Evolutionary conservation across 2,113 vertebrate species (phyloP).

Genomic region (Brachypteracias leptosomus): DNA sequence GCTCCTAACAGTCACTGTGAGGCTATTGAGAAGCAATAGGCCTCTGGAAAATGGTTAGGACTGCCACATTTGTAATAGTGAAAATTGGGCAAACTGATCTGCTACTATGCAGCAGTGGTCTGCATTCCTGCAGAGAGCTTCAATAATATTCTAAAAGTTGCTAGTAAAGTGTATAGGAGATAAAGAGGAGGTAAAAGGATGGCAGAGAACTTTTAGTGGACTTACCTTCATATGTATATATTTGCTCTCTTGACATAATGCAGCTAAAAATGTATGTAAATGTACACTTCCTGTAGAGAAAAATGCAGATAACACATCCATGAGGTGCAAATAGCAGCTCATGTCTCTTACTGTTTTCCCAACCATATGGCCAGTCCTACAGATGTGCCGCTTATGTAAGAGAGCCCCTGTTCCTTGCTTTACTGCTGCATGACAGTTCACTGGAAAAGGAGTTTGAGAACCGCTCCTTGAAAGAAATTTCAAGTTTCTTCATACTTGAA

Average conservation of each 20-base stretch:
- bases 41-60: not conserved
- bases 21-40: not conserved
- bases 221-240: not conserved
- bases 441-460: not conserved
- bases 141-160: not conserved
- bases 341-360: not conserved
- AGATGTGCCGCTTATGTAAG: not conserved
- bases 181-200: not conserved
- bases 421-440: not conserved
- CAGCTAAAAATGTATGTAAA: not conserved
- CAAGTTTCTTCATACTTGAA: not conserved
- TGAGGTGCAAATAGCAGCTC: not conserved
- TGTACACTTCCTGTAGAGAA: not conserved
- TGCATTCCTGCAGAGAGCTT: not conserved
- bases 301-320: not conserved
- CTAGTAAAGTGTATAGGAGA: not conserved
- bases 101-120: not conserved
- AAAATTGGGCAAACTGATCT: not conserved
- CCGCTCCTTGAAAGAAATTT: not conserved
- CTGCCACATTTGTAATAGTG: not conserved
- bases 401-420: not conserved
- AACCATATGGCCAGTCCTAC: not conserved
- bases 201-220: not conserved
- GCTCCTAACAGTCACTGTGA: not conserved
- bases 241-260: not conserved